Evolutionary conservation across 2,113 vertebrate species (phyloP).

Genomic region (Sapayoa aenigma): DNA sequence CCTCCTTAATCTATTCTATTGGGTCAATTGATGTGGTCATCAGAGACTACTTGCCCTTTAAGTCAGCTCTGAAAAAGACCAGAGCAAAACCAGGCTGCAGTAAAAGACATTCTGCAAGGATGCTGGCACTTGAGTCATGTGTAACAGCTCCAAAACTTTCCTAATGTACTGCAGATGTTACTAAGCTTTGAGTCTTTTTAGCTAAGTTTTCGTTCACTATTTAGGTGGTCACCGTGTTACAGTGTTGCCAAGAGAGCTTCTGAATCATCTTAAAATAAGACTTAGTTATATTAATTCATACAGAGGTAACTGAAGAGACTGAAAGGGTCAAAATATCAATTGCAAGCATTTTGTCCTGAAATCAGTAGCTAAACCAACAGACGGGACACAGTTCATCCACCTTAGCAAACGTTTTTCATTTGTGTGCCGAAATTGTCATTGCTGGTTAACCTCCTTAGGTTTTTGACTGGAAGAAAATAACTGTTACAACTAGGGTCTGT

Average conservation of each 20-base stretch:
- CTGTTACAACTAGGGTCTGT: not conserved
- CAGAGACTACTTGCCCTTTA: conserved; percentile 1
- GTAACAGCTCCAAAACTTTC: conserved; percentile 18
- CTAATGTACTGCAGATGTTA: conserved; percentile 59
- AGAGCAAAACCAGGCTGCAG: conserved; percentile 24
- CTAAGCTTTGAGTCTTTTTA: conserved; percentile 1
- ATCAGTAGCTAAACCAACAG: not conserved
- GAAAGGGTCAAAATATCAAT: not conserved
- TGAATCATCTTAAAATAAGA: not conserved
- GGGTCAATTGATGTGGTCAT: not conserved
- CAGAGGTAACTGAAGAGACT: not conserved
- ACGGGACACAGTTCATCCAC: not conserved
- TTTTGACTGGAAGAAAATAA: not conserved
- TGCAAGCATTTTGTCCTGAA: not conserved
- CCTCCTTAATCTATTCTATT: not conserved
- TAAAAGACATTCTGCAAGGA: conserved; percentile 20
- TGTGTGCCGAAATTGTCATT: not conserved
- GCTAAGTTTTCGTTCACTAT: conserved; percentile 30
- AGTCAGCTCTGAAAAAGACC: conserved; percentile 41
- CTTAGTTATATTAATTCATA: not conserved
- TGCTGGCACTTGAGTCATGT: not conserved
- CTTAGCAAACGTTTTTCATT: not conserved
- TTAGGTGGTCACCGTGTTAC: not conserved
- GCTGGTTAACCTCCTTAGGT: not conserved
- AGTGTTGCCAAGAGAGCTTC: not conserved